phyloP scores from a whole-genome alignment of 2,888 invertebrate genomes.

The Drosophila mimica region DNA sequence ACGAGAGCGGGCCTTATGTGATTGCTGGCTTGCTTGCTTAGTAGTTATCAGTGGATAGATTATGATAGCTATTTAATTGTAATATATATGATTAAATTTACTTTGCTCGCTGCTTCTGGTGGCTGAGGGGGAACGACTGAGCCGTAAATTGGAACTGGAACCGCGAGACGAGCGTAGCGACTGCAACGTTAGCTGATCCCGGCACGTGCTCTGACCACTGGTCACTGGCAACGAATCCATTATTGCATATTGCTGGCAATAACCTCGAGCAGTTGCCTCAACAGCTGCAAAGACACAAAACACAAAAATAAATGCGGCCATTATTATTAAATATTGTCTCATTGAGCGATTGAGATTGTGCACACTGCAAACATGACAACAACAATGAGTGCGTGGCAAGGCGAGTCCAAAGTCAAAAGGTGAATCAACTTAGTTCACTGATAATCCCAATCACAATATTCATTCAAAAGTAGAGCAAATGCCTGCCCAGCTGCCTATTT shows the following conservation, averaged over 20 bases:
- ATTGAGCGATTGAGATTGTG: slow-evolving; percentile 40
- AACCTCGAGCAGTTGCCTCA: slow-evolving; percentile 42
- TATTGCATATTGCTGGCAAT: slow-evolving; percentile 63
- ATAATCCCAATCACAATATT: slow-evolving; percentile 52
- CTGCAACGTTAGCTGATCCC: slow-evolving; percentile 66
- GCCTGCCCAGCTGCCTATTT: slow-evolving; percentile 16
- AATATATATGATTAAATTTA: slow-evolving; percentile 62
- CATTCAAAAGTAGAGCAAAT: slow-evolving; percentile 58
- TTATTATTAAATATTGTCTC: slow-evolving; percentile 43
- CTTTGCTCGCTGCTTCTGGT: slow-evolving; percentile 83
- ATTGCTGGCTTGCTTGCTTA: background rate
- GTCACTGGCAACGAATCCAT: slow-evolving; percentile 65
- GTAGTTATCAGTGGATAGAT: slow-evolving; percentile 16
- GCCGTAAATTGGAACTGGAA: slow-evolving; percentile 75
- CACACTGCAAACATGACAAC: slow-evolving; percentile 12
- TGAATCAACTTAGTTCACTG: slow-evolving; percentile 67
- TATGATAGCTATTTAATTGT: slow-evolving; percentile 1
- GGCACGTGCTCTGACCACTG: slow-evolving; percentile 47
- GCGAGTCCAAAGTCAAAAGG: slow-evolving; percentile 75
- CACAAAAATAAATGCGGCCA: background rate
- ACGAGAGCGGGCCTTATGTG: slow-evolving; percentile 15
- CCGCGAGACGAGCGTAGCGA: slow-evolving; percentile 65
- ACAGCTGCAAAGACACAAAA: slow-evolving; percentile 54
- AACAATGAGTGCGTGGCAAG: background rate
- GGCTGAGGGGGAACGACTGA: slow-evolving; percentile 83